These are phyloP conservation scores for Drosophila erecta DNA, from an alignment of 1,140 invertebrate genomes.

Conservation along the genomic window DNA sequence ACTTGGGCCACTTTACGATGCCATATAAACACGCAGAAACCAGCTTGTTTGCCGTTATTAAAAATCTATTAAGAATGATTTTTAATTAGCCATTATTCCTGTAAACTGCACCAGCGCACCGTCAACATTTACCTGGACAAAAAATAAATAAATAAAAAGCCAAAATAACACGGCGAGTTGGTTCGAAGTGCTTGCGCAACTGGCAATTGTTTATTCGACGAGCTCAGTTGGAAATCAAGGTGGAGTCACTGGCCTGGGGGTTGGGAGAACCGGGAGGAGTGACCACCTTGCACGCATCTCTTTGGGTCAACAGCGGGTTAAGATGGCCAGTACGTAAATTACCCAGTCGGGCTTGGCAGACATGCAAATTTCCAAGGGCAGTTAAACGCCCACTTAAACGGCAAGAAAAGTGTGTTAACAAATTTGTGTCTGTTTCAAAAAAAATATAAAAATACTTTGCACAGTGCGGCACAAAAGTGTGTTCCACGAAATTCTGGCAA, in stretches of 20 bases:
- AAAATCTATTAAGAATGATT: slow-evolving; percentile 59
- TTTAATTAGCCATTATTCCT: slow-evolving; percentile 67
- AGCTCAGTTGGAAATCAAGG: slow-evolving; percentile 15
- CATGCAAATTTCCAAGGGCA: slow-evolving; percentile 33
- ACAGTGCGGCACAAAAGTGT: slow-evolving; percentile 13
- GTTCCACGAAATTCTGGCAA: background rate
- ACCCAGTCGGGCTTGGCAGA: slow-evolving; percentile 1
- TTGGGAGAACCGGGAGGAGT: background rate
- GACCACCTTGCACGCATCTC: slow-evolving; percentile 19
- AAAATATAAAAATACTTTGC: background rate
- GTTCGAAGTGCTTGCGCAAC: slow-evolving; percentile 30
- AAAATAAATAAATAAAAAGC: background rate
- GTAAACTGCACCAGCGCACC: slow-evolving; percentile 5
- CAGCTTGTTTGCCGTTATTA: slow-evolving; percentile 44
- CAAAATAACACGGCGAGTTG: slow-evolving; percentile 5
- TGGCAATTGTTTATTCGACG: slow-evolving; percentile 30
- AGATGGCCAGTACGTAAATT: slow-evolving; percentile 8
- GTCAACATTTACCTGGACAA: slow-evolving; percentile 1
- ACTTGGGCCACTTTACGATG: slow-evolving; percentile 23
- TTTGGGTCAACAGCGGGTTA: slow-evolving; percentile 21
- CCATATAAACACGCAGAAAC: slow-evolving; percentile 33
- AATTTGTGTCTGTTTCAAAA: slow-evolving; percentile 1
- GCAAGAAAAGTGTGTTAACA: slow-evolving; percentile 18
- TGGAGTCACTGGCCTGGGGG: background rate
- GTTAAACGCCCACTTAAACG: background rate